These are phyloP conservation scores for Adoxophyes honmai DNA, from an alignment of 1,140 invertebrate species.

Conservation along the genomic window DNA sequence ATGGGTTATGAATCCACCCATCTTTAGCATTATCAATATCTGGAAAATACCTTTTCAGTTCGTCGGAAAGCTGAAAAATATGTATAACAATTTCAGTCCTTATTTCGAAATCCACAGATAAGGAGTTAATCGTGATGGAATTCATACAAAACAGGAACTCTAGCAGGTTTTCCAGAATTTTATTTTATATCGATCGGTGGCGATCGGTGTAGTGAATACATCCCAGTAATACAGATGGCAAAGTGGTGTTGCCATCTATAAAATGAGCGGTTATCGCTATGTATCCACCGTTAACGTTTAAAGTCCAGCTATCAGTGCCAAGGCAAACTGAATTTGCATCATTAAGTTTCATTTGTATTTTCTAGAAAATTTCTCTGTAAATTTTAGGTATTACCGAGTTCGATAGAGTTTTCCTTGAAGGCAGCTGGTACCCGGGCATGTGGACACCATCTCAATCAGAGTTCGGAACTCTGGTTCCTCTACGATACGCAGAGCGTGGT, in stretches of 20 bases:
- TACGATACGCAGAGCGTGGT: constrained; percentile 35
- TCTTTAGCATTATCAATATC: too few species aligned
- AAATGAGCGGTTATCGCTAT: constrained; percentile 32
- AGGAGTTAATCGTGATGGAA: too few species aligned
- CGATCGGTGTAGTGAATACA: constrained; percentile 19
- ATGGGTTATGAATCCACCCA: too few species aligned
- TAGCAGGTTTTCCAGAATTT: too few species aligned
- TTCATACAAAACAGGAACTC: too few species aligned
- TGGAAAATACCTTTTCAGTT: too few species aligned
- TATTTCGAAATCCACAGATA: too few species aligned
- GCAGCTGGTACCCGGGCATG: constrained; percentile 33
- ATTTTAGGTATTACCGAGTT: constrained; percentile 25
- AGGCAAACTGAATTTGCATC: constrained; percentile 21
- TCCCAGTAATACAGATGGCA: constrained; percentile 20
- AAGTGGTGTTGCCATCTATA: constrained; percentile 23
- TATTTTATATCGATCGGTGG: too few species aligned
- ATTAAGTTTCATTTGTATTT: constrained; percentile 21
- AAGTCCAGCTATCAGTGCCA: constrained; percentile 36
- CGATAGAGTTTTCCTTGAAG: constrained; percentile 34
- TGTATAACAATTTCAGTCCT: too few species aligned
- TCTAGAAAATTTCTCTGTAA: constrained; percentile 21
- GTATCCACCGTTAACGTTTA: constrained; percentile 26
- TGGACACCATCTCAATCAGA: constrained; percentile 24
- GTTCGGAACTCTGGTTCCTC: constrained; percentile 35
- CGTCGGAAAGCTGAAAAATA: too few species aligned